phyloP scores from a whole-genome alignment of 2,113 vertebrate genomes.

The Oreotragus oreotragus region DNA sequence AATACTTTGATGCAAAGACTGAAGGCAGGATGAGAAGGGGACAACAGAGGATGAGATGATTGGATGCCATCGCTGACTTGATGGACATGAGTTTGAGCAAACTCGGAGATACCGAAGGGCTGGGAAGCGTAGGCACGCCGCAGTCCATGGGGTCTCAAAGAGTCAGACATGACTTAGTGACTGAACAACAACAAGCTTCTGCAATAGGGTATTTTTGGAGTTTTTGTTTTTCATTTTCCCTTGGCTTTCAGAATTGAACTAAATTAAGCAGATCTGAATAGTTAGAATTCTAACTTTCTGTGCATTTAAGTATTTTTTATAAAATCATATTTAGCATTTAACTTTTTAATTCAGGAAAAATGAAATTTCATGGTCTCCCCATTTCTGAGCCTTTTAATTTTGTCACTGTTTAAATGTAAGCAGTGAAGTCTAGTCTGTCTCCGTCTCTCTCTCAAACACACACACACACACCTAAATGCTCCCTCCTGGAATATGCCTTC shows the following conservation, averaged over 20 bases:
- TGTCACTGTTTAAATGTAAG: not conserved
- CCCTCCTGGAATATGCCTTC: not conserved
- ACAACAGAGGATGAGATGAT: not conserved
- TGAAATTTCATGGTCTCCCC: not conserved
- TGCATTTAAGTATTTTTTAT: not conserved
- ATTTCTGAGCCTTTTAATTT: not conserved
- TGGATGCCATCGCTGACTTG: not conserved
- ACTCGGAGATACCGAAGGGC: not conserved
- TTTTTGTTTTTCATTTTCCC: not conserved
- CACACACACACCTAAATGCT: rapidly evolving
- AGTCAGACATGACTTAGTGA: not conserved
- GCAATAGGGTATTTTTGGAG: not conserved
- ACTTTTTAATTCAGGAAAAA: not conserved
- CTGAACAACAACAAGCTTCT: not conserved
- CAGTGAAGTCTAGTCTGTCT: not conserved
- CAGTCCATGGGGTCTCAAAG: not conserved
- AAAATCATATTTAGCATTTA: not conserved
- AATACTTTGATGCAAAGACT: not conserved
- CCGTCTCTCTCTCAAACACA: not conserved
- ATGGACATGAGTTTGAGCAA: not conserved
- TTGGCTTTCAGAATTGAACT: not conserved
- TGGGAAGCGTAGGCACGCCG: not conserved
- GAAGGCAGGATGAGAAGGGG: not conserved
- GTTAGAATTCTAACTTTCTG: not conserved
- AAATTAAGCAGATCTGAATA: not conserved